phyloP scores from a whole-genome alignment of 92 coral and sea anemone species.

The Pocillopora grandis region DNA sequence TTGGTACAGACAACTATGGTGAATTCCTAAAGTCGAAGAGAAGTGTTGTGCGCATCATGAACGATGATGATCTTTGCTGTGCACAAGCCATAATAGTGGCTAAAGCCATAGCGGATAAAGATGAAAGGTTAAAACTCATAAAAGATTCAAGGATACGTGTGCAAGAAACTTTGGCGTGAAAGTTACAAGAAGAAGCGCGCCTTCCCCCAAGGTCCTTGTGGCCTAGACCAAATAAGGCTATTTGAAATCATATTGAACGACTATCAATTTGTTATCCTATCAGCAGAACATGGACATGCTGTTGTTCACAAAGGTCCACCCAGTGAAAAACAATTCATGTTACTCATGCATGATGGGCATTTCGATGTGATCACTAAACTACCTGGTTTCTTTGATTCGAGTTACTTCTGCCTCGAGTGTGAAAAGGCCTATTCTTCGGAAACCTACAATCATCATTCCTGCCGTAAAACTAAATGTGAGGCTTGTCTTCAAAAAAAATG shows the following conservation, averaged over 20 bases:
- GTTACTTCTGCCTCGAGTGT: constrained; percentile 52
- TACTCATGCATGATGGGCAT: constrained; percentile 11
- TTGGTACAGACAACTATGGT: too few relatives aligned
- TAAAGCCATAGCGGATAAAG: constrained; percentile 32
- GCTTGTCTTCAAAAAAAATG: not conserved
- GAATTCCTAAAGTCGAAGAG: not conserved
- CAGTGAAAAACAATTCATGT: constrained; percentile 46
- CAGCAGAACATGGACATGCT: constrained; percentile 40
- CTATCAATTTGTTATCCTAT: constrained; percentile 43
- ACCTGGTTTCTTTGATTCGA: constrained; percentile 45
- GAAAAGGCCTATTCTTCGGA: constrained; percentile 47
- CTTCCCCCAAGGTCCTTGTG: constrained; percentile 4
- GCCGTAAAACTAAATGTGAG: not conserved
- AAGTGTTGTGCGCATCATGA: constrained; percentile 35
- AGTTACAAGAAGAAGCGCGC: constrained; percentile 15
- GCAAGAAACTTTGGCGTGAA: constrained; percentile 22
- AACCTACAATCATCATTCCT: constrained; percentile 19
- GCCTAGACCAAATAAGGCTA: constrained; percentile 28
- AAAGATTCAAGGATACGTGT: not conserved
- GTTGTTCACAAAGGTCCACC: constrained; percentile 63
- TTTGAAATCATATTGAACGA: constrained; percentile 33
- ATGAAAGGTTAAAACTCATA: constrained; percentile 4
- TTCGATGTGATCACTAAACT: constrained; percentile 61
- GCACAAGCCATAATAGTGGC: constrained; percentile 51
- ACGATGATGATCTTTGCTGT: constrained; percentile 46